phyloP scores from a whole-genome alignment of 2,888 invertebrate species.

The Thelaira solivaga region DNA sequence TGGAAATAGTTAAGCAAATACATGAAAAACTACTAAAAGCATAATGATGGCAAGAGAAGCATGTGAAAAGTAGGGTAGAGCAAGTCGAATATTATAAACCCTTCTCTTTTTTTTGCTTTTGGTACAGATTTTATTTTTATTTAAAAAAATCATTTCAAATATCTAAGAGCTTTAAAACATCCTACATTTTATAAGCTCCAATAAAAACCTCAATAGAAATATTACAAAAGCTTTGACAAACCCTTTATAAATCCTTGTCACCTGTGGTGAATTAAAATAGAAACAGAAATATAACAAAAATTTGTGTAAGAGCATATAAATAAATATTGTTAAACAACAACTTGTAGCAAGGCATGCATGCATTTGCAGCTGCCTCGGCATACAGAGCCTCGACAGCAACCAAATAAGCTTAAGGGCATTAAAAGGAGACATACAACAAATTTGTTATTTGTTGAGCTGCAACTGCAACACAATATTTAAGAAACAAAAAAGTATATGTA shows the following conservation, averaged over 20 bases:
- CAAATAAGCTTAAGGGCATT: conserved; percentile 60
- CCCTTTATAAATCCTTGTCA: too few relatives aligned
- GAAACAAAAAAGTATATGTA: background rate
- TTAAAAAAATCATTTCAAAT: too few relatives aligned
- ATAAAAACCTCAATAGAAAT: too few relatives aligned
- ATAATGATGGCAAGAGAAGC: conserved; percentile 15
- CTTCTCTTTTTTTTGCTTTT: too few relatives aligned
- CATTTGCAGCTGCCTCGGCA: conserved; percentile 28
- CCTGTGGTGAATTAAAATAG: too few relatives aligned
- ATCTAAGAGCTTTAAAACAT: too few relatives aligned
- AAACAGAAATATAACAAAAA: background rate
- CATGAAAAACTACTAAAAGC: conserved; percentile 49
- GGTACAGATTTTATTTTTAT: too few relatives aligned
- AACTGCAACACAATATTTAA: conserved; percentile 13
- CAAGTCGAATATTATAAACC: too few relatives aligned
- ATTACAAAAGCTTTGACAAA: too few relatives aligned
- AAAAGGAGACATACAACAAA: conserved; percentile 58
- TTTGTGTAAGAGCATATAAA: conserved; percentile 14
- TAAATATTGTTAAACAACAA: conserved; percentile 50
- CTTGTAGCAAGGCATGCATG: conserved; percentile 37
- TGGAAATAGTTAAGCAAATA: conserved; percentile 45
- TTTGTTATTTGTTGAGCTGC: conserved; percentile 55
- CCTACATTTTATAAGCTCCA: too few relatives aligned
- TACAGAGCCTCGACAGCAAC: conserved; percentile 47
- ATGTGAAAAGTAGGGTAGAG: too few relatives aligned